Evolutionary conservation across 2,113 vertebrate species (phyloP), one percentile per base, ranked within the genome.

Genomic region (Poeciliopsis prolifica): DNA sequence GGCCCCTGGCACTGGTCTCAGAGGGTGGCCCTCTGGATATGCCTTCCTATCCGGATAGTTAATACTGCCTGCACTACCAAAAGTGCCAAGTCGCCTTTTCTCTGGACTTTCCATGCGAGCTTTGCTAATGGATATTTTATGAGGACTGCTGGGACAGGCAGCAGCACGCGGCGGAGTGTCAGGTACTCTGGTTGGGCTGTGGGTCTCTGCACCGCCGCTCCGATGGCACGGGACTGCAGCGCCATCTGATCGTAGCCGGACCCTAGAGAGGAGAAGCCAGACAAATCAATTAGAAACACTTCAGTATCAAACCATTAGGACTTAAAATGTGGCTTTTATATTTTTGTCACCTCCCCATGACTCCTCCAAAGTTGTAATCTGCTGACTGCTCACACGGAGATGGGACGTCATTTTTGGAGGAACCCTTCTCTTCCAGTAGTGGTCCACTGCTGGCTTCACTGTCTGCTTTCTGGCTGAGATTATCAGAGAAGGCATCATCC

Each of bases 381-480:
- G 95, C 84, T n/a, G 96, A 91, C 1, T 96, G 96, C 82, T 99
- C 98, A 0, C 96, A 97, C 0, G 98, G 98, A 0, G 98, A 99
- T 35, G 97, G 97, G 74, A 94, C 94, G 84, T 99, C 98, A 0
- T 98, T 98, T 92, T 97, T 99, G 80, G 95, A 97, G 15, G 98
- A 99, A 71, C 95, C 94, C 88, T 98, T 99, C 62, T 99, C 98
- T 0, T 99, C 98, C 85, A 99, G 92, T 77, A 98, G 82, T 0
- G 98, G 98, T 2, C 98, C 98, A 0, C 98, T 99, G 95, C 98
- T 99, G 0, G 98, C 98, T 91, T 99, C 98, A 0, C 98, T 99
- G 83, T 99, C 98, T 0, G 97, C 98, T 89, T 99, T 99, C 90
- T 99, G 98, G 78, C 98, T 99, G 79, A 99, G 94, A 89, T 95